Conservation (phyloP, 2,888 invertebrate species). For the Bembecia ichneumoniformis region DNA sequence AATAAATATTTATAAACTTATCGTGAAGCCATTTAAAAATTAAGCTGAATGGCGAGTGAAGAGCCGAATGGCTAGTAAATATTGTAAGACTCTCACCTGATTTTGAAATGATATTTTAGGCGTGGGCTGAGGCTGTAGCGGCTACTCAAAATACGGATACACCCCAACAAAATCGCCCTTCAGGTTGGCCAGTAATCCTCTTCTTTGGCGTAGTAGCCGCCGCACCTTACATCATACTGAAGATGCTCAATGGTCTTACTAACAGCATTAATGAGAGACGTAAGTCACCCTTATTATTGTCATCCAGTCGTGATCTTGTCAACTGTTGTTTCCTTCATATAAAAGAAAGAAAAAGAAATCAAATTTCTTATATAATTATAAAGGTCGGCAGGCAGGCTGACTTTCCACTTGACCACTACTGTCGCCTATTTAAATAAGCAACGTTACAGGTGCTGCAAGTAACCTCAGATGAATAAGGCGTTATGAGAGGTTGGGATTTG, state of each 20-base stretch:
- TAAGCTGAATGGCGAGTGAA: no score
- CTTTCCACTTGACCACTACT: not conserved
- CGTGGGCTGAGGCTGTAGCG: conserved; percentile 65
- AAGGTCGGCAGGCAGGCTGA: not conserved
- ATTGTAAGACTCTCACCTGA: not conserved
- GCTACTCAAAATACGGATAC: conserved; percentile 41
- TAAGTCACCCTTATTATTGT: conserved; percentile 46
- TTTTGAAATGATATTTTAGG: conserved; percentile 25
- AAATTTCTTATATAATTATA: no score
- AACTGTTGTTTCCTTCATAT: not conserved
- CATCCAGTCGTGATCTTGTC: not conserved
- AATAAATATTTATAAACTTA: no score
- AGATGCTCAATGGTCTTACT: conserved; percentile 76
- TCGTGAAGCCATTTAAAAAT: no score
- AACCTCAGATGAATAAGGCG: no score
- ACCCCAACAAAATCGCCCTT: conserved; percentile 50
- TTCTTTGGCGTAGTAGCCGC: conserved; percentile 92
- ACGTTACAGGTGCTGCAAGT: no score
- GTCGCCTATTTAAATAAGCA: no score
- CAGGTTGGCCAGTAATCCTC: conserved; percentile 90
- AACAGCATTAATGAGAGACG: conserved; percentile 73
- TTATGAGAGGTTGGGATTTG: no score
- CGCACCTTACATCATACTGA: conserved; percentile 93
- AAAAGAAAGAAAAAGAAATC: no score
- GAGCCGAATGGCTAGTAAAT: not conserved